Base-by-base conservation (phyloP, 2,888 invertebrate species). In the Stenotaenia linearis region DNA sequence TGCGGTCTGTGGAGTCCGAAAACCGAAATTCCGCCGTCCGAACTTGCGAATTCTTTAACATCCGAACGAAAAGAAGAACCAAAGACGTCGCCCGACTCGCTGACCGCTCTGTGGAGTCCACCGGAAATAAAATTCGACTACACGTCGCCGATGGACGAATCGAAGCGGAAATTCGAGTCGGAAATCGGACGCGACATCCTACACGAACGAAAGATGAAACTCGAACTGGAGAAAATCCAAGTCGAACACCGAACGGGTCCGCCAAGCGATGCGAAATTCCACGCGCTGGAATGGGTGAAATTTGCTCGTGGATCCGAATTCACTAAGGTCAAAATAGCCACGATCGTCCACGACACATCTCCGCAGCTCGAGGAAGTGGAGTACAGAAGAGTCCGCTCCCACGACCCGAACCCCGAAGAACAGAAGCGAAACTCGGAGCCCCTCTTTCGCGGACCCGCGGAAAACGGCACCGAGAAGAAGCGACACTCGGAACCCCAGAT, bases 171-270 rank as follows among this genome's bases (percentile, higher is more conserved):
- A 80, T 87, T 88, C 81, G 88, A 88, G 80, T 87, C 88, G 0
- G 88, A 88, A 82, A 88, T 88, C 25, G 88, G 88, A 0, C 83
- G 88, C 9, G 88, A 88, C 81, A 87, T 88, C 45, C 85, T 88
- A 0, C 84, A 87, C 7, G 88, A 88, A 78, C 83, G 87, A 4
- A 86, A 86, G 79, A 87, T 88, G 85, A 85, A 85, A 30, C 86
- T 87, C 75, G 88, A 88, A 80, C 82, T 88, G 80, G 84, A 84
- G 78, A 83, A 82, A 37, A 83, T 83, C 18, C 82, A 84, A 69
- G 81, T 81, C 12, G 83, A 83, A 74, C 81, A 80, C 21, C 82
- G 80, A 23, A 80, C 15, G 25, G 61, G 23, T 61, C 25, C 25
- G 25, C 23, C 25, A 25, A 25, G 69, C 21, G 32, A 78, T 32